Percentiles rank a stretch among this genome's conserved stretches.
phyloP scores from a whole-genome alignment of 2,888 invertebrate genomes.

The Monopis laevigella region DNA sequence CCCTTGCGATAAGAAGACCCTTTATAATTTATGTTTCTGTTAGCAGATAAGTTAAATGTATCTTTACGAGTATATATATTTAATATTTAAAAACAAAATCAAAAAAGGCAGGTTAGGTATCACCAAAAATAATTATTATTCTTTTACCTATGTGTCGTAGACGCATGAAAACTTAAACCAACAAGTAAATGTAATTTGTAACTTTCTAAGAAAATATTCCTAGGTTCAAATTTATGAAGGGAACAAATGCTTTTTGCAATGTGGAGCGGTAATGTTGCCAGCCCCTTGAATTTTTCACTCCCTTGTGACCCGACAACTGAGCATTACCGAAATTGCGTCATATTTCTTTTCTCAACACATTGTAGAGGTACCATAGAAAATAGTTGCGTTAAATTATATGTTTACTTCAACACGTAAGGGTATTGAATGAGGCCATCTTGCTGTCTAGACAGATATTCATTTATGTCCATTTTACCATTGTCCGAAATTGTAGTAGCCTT shows the following conservation, averaged over 20 bases:
- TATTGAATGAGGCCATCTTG: no score
- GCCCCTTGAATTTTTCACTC: slow-evolving; percentile 67
- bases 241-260: slow-evolving; percentile 57
- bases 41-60: no score
- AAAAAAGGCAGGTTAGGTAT: no score
- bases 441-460: no score
- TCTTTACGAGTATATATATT: no score
- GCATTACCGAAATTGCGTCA: slow-evolving; percentile 67
- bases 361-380: slow-evolving; percentile 35
- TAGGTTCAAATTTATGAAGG: slow-evolving; percentile 39
- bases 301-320: slow-evolving; percentile 63
- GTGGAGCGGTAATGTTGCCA: slow-evolving; percentile 54
- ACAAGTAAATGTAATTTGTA: slow-evolving; percentile 33
- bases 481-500: no score
- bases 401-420: slow-evolving; percentile 38
- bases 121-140: no score
- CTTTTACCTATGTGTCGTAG: no score
- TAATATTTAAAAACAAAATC: no score
- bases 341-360: slow-evolving; percentile 59
- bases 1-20: no score
- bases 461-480: no score
- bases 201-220: slow-evolving; percentile 40
- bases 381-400: slow-evolving; percentile 54
- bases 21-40: no score
- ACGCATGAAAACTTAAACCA: slow-evolving; percentile 12